phyloP scores from a whole-genome alignment of 1,140 invertebrate genomes.

The Drosophila sucinea region DNA sequence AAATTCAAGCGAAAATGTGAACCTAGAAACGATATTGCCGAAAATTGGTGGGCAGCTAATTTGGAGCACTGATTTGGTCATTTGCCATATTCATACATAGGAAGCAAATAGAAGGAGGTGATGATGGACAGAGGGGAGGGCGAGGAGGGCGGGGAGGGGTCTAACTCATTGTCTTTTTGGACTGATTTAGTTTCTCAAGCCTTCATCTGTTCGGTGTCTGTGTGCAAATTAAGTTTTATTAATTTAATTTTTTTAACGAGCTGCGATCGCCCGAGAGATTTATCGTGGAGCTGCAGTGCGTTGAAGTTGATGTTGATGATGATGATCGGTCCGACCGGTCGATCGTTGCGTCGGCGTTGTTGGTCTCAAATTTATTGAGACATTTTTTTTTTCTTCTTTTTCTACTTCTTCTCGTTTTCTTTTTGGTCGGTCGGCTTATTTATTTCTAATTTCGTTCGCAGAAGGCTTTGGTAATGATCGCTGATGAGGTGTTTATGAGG shows the following conservation, averaged over 20 bases:
- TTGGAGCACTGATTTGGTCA: conserved; percentile 69
- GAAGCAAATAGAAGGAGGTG: neutral
- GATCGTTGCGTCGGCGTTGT: conserved; percentile 32
- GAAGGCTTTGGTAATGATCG: conserved; percentile 74
- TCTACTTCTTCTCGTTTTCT: conserved; percentile 12
- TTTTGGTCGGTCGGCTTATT: conserved; percentile 40
- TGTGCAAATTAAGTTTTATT: conserved; percentile 78
- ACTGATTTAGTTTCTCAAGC: conserved; percentile 27
- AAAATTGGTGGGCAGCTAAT: conserved; percentile 69
- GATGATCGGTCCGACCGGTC: neutral
- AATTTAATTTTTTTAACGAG: conserved; percentile 80
- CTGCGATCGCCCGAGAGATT: conserved; percentile 63
- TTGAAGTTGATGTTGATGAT: conserved; percentile 9
- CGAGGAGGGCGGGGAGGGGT: neutral
- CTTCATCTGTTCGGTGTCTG: conserved; percentile 24
- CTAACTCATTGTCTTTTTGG: conserved; percentile 32
- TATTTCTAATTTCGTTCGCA: conserved; percentile 68
- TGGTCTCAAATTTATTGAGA: conserved; percentile 62
- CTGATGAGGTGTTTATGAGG: conserved; percentile 79
- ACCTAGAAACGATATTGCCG: neutral
- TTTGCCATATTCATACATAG: conserved; percentile 39
- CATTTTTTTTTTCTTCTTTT: conserved; percentile 46
- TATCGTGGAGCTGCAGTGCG: conserved; percentile 31
- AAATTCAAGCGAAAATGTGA: conserved; percentile 1
- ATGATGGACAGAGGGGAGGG: neutral